Conservation (phyloP, 2,797 vertebrate genomes). For the Galago senegalensis region DNA sequence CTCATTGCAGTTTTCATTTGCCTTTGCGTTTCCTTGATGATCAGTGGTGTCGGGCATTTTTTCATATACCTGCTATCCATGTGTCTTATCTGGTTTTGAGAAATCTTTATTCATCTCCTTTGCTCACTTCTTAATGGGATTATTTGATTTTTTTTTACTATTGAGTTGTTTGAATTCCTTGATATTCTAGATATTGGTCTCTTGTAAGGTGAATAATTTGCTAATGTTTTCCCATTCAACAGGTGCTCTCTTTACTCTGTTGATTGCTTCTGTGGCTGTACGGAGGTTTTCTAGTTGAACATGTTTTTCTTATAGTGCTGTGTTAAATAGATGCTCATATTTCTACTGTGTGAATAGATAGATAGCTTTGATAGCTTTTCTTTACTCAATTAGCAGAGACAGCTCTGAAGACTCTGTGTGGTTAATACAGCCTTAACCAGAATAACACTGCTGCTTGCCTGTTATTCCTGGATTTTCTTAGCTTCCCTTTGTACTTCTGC, state of each 20-base stretch:
- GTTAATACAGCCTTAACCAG: not conserved
- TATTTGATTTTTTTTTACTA: not conserved
- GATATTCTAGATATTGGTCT: not conserved
- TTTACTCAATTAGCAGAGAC: not conserved
- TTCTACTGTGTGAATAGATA: not conserved
- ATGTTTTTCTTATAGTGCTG: constrained; percentile 26
- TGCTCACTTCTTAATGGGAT: not conserved
- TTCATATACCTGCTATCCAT: not conserved
- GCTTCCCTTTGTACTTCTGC: not conserved
- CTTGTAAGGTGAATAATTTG: not conserved
- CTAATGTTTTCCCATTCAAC: not conserved
- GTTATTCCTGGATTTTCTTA: not conserved
- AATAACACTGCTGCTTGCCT: not conserved
- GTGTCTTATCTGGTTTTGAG: not conserved
- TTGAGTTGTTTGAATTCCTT: not conserved
- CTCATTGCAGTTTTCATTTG: not conserved
- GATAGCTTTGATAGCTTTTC: not conserved
- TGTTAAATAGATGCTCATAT: constrained; percentile 9
- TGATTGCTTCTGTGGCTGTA: not conserved
- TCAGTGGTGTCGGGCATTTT: not conserved
- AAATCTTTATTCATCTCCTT: not conserved
- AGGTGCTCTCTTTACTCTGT: not conserved
- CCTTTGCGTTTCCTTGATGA: not conserved
- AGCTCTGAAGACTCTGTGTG: not conserved
- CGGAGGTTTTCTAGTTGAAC: not conserved